Evolutionary conservation across 2,888 invertebrate genomes (phyloP).

Genomic region (Rhingia campestris): DNA sequence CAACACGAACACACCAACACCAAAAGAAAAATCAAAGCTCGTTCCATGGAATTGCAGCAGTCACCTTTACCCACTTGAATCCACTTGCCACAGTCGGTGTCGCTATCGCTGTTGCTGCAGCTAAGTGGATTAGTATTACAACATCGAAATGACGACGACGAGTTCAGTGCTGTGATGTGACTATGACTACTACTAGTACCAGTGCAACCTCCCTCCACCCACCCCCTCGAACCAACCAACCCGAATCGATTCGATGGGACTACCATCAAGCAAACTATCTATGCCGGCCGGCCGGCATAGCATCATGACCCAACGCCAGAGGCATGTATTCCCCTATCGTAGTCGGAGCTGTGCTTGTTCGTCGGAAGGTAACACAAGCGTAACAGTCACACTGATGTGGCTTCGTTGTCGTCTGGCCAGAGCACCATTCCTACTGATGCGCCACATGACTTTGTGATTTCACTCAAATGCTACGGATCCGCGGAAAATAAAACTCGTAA

Average conservation of each 20-base stretch:
- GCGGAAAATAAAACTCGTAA: constrained; percentile 52
- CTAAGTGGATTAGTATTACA: constrained; percentile 74
- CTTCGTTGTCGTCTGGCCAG: constrained; percentile 55
- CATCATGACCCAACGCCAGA: constrained; percentile 71
- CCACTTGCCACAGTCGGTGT: constrained; percentile 57
- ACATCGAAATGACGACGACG: constrained; percentile 60
- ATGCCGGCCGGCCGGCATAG: constrained; percentile 60
- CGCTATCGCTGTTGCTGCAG: constrained; percentile 38
- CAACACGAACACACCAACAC: constrained; percentile 23
- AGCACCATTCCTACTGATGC: constrained; percentile 53
- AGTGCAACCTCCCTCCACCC: constrained; percentile 5
- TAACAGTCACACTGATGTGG: constrained; percentile 69
- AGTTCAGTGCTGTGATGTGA: constrained; percentile 8
- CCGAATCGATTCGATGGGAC: constrained; percentile 9
- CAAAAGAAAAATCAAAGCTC: constrained; percentile 60
- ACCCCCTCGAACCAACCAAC: not conserved
- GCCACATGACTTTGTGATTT: constrained; percentile 65
- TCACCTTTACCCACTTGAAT: constrained; percentile 72
- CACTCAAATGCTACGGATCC: constrained; percentile 37
- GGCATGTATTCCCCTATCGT: constrained; percentile 39
- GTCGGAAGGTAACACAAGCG: constrained; percentile 48
- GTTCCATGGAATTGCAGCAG: constrained; percentile 64
- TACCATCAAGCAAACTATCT: constrained; percentile 46
- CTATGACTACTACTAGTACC: constrained; percentile 27
- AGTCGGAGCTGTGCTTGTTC: constrained; percentile 28